phyloP scores from a whole-genome alignment of 2,113 vertebrate species.

The Etheostoma cragini region DNA sequence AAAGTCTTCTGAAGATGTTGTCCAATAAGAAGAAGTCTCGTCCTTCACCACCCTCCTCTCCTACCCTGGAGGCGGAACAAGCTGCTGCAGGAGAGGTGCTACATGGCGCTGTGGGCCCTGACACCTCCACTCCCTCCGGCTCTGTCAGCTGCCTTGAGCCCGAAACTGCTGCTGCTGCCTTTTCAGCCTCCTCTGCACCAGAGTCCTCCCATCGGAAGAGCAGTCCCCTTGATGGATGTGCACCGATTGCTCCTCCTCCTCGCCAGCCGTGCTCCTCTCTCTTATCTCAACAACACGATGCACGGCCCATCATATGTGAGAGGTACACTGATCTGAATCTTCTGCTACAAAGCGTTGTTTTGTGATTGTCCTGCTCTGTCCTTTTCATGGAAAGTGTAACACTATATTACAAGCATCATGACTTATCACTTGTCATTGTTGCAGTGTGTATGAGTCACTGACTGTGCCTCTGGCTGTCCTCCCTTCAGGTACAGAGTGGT shows the following conservation, averaged over 20 bases:
- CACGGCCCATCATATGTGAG: constrained; percentile 93
- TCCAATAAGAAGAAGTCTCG: constrained; percentile 95
- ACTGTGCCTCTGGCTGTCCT: constrained; percentile 35
- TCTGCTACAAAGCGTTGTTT: too few relatives aligned
- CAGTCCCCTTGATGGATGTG: constrained; percentile 81
- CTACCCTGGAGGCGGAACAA: constrained; percentile 92
- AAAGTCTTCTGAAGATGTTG: constrained; percentile 93
- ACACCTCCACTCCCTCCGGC: constrained; percentile 71
- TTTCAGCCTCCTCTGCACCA: constrained; percentile 64
- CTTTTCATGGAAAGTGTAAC: constrained; percentile 22
- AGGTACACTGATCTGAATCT: constrained; percentile 84
- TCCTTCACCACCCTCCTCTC: constrained; percentile 92
- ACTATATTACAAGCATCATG: not conserved
- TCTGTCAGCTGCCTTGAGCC: constrained; percentile 75
- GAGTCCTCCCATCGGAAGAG: constrained; percentile 86
- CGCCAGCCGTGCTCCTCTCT: constrained; percentile 96
- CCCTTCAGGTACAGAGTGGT: constrained; percentile 93
- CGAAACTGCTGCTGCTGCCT: constrained; percentile 74
- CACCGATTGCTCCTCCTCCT: constrained; percentile 91
- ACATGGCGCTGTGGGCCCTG: constrained; percentile 90
- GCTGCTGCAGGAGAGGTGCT: constrained; percentile 81
- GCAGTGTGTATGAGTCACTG: constrained; percentile 22
- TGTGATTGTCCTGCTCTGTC: not conserved
- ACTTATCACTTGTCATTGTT: constrained; percentile 35
- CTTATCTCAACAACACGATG: constrained; percentile 86